A percentile compares a stretch with the other conserved stretches of the same genome.
Conservation (phyloP, 2,797 vertebrate species). For the Tokudaia tokunoshimensis region DNA sequence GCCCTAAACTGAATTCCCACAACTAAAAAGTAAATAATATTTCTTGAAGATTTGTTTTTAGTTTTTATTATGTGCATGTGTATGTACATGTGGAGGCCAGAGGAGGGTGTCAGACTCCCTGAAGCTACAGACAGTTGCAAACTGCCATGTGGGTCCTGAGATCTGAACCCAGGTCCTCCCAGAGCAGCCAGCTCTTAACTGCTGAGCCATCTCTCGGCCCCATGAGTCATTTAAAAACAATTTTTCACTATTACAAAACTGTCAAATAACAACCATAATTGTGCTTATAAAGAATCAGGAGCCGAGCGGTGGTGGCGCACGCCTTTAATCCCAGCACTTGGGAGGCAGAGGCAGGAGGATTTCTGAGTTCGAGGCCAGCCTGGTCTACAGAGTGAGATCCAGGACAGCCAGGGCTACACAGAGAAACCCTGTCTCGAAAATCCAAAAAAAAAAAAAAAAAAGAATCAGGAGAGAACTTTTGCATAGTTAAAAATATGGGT, state of each 20-base stretch:
- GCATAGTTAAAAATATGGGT: neutral
- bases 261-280: neutral
- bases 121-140: neutral
- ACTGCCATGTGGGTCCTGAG: neutral
- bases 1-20: neutral
- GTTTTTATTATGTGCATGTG: neutral
- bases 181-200: neutral
- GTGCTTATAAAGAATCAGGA: neutral
- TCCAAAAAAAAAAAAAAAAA: no score
- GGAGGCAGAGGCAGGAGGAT: no score
- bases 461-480: conserved; percentile 9
- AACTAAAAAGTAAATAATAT: neutral
- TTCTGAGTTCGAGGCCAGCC: no score
- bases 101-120: neutral
- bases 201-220: neutral
- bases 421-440: no score
- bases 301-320: no score
- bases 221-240: neutral
- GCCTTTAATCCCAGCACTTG: no score
- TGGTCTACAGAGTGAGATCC: no score
- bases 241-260: neutral
- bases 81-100: neutral
- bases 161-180: neutral
- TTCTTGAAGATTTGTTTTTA: neutral
- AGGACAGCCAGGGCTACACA: no score